phyloP scores from a whole-genome alignment of 2,888 invertebrate species.

The Melanostoma mellinum region DNA sequence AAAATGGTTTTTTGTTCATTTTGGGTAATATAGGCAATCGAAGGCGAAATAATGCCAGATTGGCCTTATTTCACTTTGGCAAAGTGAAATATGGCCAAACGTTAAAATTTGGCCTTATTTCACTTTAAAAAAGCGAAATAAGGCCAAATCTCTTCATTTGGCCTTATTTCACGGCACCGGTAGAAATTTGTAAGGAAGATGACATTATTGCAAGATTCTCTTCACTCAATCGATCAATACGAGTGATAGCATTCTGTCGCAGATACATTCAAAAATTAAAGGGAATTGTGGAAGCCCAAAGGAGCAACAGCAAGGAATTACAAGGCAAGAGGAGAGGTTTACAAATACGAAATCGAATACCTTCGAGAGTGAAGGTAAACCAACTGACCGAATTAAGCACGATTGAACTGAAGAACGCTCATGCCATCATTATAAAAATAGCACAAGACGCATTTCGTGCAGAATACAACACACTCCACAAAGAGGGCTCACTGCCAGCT shows the following conservation, averaged over 20 bases:
- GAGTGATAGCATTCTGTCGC: neutral
- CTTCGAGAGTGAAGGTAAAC: neutral
- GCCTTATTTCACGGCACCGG: no score
- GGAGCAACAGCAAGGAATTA: neutral
- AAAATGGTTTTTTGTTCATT: no score
- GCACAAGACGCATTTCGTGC: neutral
- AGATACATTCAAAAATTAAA: neutral
- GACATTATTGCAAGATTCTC: slow-evolving; percentile 4
- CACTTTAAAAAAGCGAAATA: no score
- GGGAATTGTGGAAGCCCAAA: neutral
- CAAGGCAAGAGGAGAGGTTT: neutral
- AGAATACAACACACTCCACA: no score
- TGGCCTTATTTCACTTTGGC: no score
- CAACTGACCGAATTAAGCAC: neutral
- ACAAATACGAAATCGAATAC: slow-evolving; percentile 10
- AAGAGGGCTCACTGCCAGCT: no score
- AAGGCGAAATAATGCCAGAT: no score
- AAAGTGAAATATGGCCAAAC: no score
- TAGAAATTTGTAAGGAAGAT: neutral
- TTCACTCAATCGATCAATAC: neutral
- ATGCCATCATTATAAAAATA: slow-evolving; percentile 3
- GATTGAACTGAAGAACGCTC: neutral
- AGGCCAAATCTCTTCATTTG: no score
- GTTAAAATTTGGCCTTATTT: no score
- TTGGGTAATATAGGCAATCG: no score